Base-by-base conservation (phyloP, 2,888 invertebrate genomes). In the Panorpa germanica region DNA sequence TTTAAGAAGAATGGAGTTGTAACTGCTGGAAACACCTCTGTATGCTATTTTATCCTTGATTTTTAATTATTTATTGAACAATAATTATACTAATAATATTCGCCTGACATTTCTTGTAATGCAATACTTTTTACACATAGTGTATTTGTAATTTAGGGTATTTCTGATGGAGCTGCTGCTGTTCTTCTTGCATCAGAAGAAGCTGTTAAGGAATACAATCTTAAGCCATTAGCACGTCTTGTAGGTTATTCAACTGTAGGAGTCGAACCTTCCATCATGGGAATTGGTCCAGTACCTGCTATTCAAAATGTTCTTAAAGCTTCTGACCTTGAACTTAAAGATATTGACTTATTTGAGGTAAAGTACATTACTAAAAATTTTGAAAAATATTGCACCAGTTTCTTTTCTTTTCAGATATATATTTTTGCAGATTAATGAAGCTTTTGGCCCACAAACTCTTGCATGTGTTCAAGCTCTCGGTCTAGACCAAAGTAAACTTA, bases 231-330 rank as follows among this genome's bases (percentile, higher is more conserved):
- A 32, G 96, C 93, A 2, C 68, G 93, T 35, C 60, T 98, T 11
- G 76, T 86, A 6, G 90, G 80, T 22, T 98, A 86, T 59, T 73
- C 83, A n/a, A 66, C 76, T 42, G 83, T 91, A 37, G 93, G 93
- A 31, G 93, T 93, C 25, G 95, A 95, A 43, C 98, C 98, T 24
- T 75, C 74, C 47, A 90, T 98, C 44, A 98, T 98, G 96, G 96
- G 95, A 31, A 78, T 93, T 41, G 95, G 95, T 0, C 96, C 96
- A 3, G 91, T 83, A 12, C 81, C 90, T 1, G 91, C 98, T 12
- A 95, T 96, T 30, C 65, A 74, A 45, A 77, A 77, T 47, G 63
- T 95, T 13, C 65, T 93, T 11, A 76, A 80, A 48, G 64, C 65
- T 32, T 65, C 83, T 25, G 82, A 81, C 28, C 61, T 83, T 47